Evolutionary conservation across 2,113 vertebrate species (phyloP).

Genomic region (Caloenas nicobarica): DNA sequence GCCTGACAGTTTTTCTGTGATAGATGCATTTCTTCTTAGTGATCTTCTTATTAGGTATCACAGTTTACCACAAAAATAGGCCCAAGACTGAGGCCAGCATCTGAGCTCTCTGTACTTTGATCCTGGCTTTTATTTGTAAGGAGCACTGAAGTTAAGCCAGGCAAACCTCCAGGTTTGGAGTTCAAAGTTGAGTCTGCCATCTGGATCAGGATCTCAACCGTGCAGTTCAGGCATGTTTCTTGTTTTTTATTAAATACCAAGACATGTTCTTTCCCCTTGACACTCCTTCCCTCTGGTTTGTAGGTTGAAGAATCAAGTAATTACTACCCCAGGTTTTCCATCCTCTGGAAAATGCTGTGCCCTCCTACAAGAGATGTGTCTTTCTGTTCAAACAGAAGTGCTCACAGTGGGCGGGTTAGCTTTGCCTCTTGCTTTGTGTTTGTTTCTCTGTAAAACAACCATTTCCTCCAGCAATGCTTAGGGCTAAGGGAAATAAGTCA

Average conservation of each 20-base stretch:
- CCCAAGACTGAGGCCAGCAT: neutral
- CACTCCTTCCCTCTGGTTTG: neutral
- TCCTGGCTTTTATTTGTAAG: neutral
- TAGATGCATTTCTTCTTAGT: neutral
- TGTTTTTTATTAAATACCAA: neutral
- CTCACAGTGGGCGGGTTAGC: rapidly evolving
- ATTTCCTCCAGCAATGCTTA: neutral
- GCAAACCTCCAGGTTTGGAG: neutral
- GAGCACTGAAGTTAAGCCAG: neutral
- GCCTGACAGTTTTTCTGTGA: neutral
- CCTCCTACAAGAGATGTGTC: neutral
- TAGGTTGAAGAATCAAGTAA: neutral
- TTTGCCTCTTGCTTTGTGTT: neutral
- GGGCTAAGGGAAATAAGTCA: neutral
- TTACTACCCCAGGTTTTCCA: neutral
- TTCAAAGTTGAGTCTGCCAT: neutral
- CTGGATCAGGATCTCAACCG: neutral
- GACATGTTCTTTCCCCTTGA: neutral
- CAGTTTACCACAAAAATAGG: neutral
- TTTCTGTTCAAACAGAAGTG: neutral
- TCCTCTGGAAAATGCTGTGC: neutral
- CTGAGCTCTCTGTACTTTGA: neutral
- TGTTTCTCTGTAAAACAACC: neutral
- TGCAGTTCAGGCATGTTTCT: rapidly evolving
- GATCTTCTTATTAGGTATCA: neutral